phyloP scores from a whole-genome alignment of 2,113 vertebrate species.

The Ahaetulla prasina region DNA sequence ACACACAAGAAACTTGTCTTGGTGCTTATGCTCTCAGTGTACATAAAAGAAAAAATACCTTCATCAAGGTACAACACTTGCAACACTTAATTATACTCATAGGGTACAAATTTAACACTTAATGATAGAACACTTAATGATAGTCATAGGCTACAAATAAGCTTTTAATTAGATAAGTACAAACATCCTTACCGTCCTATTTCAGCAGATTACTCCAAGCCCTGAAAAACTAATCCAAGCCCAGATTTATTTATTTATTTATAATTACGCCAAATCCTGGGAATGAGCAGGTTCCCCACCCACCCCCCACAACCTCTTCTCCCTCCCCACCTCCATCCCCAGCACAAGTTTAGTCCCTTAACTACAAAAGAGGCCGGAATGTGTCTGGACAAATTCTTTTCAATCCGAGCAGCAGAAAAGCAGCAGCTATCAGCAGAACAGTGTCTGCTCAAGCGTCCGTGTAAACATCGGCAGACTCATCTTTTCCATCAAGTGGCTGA shows the following conservation, averaged over 20 bases:
- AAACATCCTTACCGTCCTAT: not conserved
- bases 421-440: slow-evolving; percentile 14
- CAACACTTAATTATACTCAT: too few relatives aligned
- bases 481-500: slow-evolving; percentile 22
- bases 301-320: not conserved
- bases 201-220: too few relatives aligned
- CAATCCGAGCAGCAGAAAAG: not conserved
- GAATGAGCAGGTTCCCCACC: too few relatives aligned
- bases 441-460: not conserved
- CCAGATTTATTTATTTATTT: too few relatives aligned
- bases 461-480: slow-evolving; percentile 25
- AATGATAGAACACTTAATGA: too few relatives aligned
- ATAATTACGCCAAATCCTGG: not conserved
- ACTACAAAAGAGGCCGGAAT: not conserved
- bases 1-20: too few relatives aligned
- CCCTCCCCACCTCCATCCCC: fast-evolving
- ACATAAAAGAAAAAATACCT: too few relatives aligned
- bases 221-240: not conserved
- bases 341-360: not conserved
- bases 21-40: too few relatives aligned
- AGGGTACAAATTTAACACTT: too few relatives aligned
- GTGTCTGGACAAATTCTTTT: slow-evolving; percentile 4
- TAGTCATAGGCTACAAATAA: too few relatives aligned
- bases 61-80: too few relatives aligned
- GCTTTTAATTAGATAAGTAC: not conserved